A percentile compares a stretch with the other conserved stretches of the same genome.
Evolutionary conservation across 2,797 vertebrate genomes (phyloP).

Genomic region (Vespertilio murinus): DNA sequence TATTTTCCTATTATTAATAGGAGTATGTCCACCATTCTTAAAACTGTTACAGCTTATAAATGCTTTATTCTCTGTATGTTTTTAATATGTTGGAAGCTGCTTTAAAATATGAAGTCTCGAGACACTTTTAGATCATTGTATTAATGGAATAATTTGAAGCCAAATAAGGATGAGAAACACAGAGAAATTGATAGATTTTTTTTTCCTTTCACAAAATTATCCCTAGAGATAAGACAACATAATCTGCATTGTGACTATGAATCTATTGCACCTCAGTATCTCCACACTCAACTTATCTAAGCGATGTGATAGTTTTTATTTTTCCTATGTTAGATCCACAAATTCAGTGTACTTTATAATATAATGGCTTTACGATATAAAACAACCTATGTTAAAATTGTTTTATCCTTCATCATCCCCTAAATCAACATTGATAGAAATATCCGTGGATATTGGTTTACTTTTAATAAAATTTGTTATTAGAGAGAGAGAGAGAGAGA

Average conservation of each 20-base stretch:
- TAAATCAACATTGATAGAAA: conserved; percentile 40
- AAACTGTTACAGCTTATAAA: neutral
- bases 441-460: neutral
- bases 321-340: neutral
- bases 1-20: neutral
- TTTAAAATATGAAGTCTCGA: neutral
- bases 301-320: neutral
- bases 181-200: neutral
- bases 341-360: neutral
- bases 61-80: neutral
- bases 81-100: neutral
- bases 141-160: conserved; percentile 1
- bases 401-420: conserved; percentile 14
- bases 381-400: neutral
- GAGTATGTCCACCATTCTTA: neutral
- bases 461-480: neutral
- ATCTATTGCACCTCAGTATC: neutral
- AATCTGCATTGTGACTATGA: neutral
- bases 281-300: conserved; percentile 20
- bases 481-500: neutral
- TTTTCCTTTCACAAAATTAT: neutral
- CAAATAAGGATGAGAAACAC: neutral
- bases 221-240: neutral
- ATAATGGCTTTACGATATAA: neutral
- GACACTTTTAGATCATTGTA: neutral